These are phyloP conservation scores for Oreochromis grahami DNA, from an alignment of 2,797 vertebrate species.

Conservation along the genomic window DNA sequence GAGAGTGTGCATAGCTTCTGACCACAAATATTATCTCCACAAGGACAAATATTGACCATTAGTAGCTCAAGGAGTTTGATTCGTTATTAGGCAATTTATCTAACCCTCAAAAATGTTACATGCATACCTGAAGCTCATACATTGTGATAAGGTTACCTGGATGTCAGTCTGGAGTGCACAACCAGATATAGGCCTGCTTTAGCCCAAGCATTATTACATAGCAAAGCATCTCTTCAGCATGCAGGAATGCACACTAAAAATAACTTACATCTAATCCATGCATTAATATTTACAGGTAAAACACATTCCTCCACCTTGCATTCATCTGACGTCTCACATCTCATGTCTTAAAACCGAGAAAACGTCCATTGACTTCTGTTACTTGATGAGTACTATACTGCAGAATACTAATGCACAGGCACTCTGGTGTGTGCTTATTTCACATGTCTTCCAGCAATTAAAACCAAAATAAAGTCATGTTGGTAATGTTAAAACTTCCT, in stretches of 20 bases:
- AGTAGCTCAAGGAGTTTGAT: background rate
- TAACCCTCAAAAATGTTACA: background rate
- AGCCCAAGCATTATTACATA: fast-evolving
- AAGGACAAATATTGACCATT: background rate
- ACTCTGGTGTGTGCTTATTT: fast-evolving
- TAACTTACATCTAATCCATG: fast-evolving
- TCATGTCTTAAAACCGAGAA: background rate
- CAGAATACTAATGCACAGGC: background rate
- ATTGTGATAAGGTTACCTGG: background rate
- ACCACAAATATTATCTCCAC: background rate
- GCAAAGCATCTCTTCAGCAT: background rate
- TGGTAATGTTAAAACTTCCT: background rate
- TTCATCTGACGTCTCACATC: background rate
- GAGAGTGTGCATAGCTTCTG: background rate
- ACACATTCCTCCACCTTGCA: background rate
- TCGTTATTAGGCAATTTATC: background rate
- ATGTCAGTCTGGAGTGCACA: background rate
- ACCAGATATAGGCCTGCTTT: background rate
- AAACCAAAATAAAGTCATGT: background rate
- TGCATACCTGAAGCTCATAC: background rate
- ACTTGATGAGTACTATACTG: background rate
- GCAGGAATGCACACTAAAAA: background rate
- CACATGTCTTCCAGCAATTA: background rate
- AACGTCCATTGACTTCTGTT: background rate
- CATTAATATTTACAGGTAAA: background rate